Evolutionary conservation across 2,797 vertebrate genomes (phyloP), one percentile per base, ranked within the genome.

Genomic region (Dendrocincla tyrannina): DNA sequence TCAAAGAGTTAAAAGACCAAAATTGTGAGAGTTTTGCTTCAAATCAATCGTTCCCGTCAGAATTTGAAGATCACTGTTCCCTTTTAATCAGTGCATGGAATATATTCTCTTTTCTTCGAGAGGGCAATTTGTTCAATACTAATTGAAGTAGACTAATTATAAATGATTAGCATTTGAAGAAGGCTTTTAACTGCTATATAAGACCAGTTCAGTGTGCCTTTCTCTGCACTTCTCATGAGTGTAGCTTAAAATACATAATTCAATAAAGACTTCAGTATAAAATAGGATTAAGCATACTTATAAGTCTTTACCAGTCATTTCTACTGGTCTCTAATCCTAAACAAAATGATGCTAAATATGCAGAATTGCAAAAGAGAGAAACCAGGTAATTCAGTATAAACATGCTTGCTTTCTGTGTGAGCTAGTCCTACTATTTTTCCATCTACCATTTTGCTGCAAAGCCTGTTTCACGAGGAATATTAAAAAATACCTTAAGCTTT

Each of bases 181-280:
- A 97, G 84, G 73, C 85, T 96, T 95, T 95, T 93, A 95, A 93
- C 94, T 95, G 78, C 91, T 96, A 19, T 96, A 86, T 95, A 91
- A 91, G 95, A 97, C 95, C 90, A 66, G 95, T 91, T 95, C 69
- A 59, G 70, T 49, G 56, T 85, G 85, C n/a, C 2, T 93, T 96
- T 91, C 59, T 67, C 60, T 89, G 50, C 59, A 94, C 93, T 96
- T 91, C 85, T 89, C 10, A 2, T 62, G 68, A 96, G 88, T 95
- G 88, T 88, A 60, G 83, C 97, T 90, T 96, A 97, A 98, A 98
- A 98, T 97, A 97, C 96, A 97, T 98, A 94, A 98, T 97, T 97
- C 96, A 95, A 93, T 97, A 94, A 88, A 96, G 97, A 96, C 97
- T 97, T 98, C 95, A 96, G 97, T 98, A 97, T 98, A 97, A 98